Percentiles rank a stretch among this genome's conserved stretches.
Conservation (phyloP, 2,888 invertebrate genomes). For the Agriopis marginaria region DNA sequence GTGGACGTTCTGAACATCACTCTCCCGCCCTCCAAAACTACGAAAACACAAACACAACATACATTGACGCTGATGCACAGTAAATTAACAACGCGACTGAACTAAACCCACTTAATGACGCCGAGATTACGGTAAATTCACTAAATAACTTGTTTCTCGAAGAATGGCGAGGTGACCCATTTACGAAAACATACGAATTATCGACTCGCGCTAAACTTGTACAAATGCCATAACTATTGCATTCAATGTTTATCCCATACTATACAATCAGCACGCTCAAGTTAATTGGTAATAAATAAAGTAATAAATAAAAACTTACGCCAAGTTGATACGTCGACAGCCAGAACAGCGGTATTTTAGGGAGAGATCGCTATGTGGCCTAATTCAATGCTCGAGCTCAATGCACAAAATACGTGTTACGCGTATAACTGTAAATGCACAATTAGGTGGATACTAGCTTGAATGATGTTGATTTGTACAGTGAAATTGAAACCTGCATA, state of each 20-base stretch:
- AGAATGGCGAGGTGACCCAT: constrained; percentile 86
- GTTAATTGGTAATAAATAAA: constrained; percentile 52
- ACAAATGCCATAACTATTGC: constrained; percentile 67
- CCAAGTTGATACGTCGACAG: constrained; percentile 85
- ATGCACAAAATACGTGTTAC: constrained; percentile 87
- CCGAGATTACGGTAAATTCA: constrained; percentile 60
- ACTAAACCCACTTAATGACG: constrained; percentile 50
- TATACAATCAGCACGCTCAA: constrained; percentile 39
- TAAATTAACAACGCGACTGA: constrained; percentile 45
- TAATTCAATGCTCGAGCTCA: constrained; percentile 86
- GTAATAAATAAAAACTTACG: constrained; percentile 78
- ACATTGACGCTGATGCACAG: constrained; percentile 45
- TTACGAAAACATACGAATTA: constrained; percentile 85
- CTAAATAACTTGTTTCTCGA: constrained; percentile 72
- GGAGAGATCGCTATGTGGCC: constrained; percentile 88
- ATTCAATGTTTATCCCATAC: constrained; percentile 57
- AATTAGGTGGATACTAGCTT: constrained; percentile 67
- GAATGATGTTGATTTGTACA: constrained; percentile 42
- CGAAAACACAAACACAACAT: constrained; percentile 66
- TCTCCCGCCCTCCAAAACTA: constrained; percentile 79
- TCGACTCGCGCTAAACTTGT: constrained; percentile 75
- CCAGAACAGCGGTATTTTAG: constrained; percentile 87
- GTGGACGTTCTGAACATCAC: constrained; percentile 81
- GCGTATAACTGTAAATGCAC: constrained; percentile 85
- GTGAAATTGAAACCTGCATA: constrained; percentile 37